A percentile compares a stretch with the other conserved stretches of the same genome.
Evolutionary conservation across 2,113 vertebrate genomes (phyloP).

Genomic region (Eudorcas thomsonii): DNA sequence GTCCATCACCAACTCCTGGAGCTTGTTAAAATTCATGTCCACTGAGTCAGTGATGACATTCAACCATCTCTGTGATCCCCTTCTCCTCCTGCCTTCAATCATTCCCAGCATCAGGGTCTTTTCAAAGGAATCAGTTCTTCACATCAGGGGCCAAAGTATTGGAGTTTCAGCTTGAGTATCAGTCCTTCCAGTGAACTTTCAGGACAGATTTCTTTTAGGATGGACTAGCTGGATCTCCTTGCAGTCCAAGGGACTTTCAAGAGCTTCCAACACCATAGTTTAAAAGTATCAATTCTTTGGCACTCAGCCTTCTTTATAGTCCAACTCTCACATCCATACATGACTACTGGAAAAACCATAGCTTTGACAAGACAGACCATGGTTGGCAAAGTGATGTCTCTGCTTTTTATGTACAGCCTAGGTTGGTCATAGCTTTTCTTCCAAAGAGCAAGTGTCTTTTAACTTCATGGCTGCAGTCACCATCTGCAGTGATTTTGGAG

Average conservation of each 20-base stretch:
- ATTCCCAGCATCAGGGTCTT: not conserved
- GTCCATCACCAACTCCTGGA: not conserved
- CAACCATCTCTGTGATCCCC: not conserved
- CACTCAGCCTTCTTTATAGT: not conserved
- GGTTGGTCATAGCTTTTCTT: not conserved
- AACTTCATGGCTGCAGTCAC: not conserved
- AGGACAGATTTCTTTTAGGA: not conserved
- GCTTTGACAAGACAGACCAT: not conserved
- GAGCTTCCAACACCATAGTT: not conserved
- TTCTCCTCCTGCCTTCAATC: not conserved
- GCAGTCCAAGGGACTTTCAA: not conserved
- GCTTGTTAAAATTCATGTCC: not conserved
- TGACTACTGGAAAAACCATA: not conserved
- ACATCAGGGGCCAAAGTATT: not conserved
- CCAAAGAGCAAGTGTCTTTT: not conserved
- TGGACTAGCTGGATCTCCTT: not conserved
- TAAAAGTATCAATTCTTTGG: not conserved
- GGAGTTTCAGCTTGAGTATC: not conserved
- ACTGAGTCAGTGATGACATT: not conserved
- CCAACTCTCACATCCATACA: not conserved
- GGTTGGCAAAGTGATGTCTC: not conserved
- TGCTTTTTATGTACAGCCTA: not conserved
- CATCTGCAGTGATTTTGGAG: not conserved
- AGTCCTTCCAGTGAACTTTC: not conserved
- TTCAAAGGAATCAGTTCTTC: not conserved